These are phyloP conservation scores for Paraescarpia echinospica DNA, from an alignment of 1,140 invertebrate genomes.

Conservation along the genomic window DNA sequence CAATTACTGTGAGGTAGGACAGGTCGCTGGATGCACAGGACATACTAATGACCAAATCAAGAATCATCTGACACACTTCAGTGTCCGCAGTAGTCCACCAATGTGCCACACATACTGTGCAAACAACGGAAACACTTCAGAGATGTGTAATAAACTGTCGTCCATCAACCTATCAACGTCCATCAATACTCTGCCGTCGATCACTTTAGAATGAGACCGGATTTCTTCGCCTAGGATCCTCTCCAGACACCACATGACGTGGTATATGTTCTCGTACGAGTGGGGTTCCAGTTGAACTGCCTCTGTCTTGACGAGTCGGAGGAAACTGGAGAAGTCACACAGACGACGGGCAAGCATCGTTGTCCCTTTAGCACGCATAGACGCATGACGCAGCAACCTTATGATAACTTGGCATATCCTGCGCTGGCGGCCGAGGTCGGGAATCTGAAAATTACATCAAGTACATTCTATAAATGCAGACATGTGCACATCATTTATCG, in stretches of 20 bases:
- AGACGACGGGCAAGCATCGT: not conserved
- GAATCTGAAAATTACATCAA: not conserved
- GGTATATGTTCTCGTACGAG: not conserved
- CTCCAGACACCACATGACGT: not conserved
- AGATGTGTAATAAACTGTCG: not conserved
- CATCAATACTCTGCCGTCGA: not conserved
- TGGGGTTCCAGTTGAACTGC: not conserved
- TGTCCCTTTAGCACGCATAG: not conserved
- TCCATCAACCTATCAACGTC: not conserved
- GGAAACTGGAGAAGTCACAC: not conserved
- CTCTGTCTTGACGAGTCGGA: not conserved
- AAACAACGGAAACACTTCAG: not conserved
- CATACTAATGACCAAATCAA: not conserved
- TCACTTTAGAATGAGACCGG: not conserved
- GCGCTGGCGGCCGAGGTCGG: not conserved
- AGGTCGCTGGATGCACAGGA: too few species aligned
- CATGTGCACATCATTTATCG: too few species aligned
- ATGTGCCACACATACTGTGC: not conserved
- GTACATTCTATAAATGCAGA: too few species aligned
- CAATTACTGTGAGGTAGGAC: too few species aligned
- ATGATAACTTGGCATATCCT: not conserved
- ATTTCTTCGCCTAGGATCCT: not conserved
- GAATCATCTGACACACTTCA: not conserved
- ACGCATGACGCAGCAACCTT: not conserved
- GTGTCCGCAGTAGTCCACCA: not conserved